phyloP scores from a whole-genome alignment of 2,888 invertebrate species.

The Linnaemya tessellans region DNA sequence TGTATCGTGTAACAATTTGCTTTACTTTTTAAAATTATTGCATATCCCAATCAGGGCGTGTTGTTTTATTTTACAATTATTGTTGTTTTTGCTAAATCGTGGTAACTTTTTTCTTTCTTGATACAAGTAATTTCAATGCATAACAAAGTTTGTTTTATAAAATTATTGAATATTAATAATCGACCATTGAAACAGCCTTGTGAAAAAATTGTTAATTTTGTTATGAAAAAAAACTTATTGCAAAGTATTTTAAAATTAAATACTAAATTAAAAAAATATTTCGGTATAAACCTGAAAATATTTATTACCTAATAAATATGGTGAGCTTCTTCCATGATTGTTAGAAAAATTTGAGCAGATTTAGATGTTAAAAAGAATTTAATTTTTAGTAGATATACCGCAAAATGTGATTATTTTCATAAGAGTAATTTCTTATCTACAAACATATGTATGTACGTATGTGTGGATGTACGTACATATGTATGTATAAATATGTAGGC shows the following conservation, averaged over 20 bases:
- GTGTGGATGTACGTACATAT: too few species aligned
- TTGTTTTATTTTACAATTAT: slow-evolving; percentile 56
- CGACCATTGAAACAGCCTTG: slow-evolving; percentile 51
- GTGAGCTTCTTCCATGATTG: background rate
- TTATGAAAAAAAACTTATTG: slow-evolving; percentile 10
- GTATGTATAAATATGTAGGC: too few species aligned
- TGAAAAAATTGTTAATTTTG: slow-evolving; percentile 28
- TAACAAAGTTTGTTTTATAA: slow-evolving; percentile 23
- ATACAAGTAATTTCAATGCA: slow-evolving; percentile 6
- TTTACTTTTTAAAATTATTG: slow-evolving; percentile 59
- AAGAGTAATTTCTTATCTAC: too few species aligned
- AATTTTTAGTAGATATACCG: background rate
- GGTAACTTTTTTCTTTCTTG: slow-evolving; percentile 1
- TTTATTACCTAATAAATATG: slow-evolving; percentile 33
- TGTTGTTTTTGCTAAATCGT: slow-evolving; percentile 18
- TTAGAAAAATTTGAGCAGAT: background rate
- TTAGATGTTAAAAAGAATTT: background rate
- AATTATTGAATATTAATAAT: slow-evolving; percentile 10
- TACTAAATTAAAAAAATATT: background rate
- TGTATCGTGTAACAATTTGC: slow-evolving; percentile 58
- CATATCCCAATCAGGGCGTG: slow-evolving; percentile 77
- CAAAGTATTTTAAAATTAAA: background rate
- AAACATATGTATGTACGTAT: too few species aligned
- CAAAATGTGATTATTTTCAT: too few species aligned
- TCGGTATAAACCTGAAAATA: slow-evolving; percentile 26